phyloP scores from a whole-genome alignment of 2,113 vertebrate genomes.

The Sinocyclocheilus anshuiensis region DNA sequence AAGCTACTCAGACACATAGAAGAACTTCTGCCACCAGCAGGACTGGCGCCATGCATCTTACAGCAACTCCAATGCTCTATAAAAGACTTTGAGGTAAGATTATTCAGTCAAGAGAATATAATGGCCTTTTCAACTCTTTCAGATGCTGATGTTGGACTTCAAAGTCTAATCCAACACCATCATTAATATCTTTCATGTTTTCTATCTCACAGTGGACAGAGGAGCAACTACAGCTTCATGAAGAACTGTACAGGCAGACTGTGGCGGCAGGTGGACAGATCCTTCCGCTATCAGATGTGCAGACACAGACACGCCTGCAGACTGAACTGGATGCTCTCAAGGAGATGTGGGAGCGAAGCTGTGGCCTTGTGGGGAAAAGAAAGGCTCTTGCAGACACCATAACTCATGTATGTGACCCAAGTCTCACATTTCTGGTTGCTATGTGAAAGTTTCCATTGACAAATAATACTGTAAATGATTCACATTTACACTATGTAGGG shows the following conservation, averaged over 20 bases:
- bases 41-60: conserved; percentile 67
- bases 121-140: neutral
- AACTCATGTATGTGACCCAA: conserved; percentile 69
- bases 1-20: conserved; percentile 70
- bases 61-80: conserved; percentile 68
- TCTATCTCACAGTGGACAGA: conserved; percentile 71
- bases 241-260: conserved; percentile 68
- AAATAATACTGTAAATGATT: neutral
- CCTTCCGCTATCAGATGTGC: conserved; percentile 41
- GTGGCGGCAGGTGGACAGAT: conserved; percentile 74
- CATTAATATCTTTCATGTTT: neutral
- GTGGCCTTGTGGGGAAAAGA: conserved; percentile 67
- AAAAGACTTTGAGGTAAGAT: conserved; percentile 78
- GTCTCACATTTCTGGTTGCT: neutral
- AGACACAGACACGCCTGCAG: conserved; percentile 65
- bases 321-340: conserved; percentile 73
- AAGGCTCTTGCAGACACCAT: conserved; percentile 62
- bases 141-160: neutral
- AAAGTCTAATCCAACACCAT: neutral
- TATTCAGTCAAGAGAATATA: neutral
- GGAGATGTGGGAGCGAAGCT: conserved; percentile 75
- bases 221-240: conserved; percentile 70
- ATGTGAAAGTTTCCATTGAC: neutral
- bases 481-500: neutral
- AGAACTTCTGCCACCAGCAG: conserved; percentile 73